A percentile compares a stretch with the other conserved stretches of the same genome.
Conservation (phyloP, 2,888 invertebrate genomes). For the Sesia apiformis region DNA sequence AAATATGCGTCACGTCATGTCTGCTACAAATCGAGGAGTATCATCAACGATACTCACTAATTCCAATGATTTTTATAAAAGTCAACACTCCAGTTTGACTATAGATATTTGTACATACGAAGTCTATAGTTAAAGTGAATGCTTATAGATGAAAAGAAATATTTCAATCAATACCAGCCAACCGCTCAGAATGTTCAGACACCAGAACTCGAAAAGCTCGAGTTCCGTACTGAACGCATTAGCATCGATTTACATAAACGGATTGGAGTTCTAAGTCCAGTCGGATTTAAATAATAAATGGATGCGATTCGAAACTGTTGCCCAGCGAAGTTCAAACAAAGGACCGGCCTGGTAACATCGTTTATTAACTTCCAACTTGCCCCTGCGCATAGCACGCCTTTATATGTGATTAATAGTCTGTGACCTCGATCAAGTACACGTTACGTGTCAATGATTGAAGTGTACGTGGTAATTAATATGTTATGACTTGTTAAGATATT, state of each 20-base stretch:
- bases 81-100: too few species aligned
- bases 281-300: slow-evolving; percentile 54
- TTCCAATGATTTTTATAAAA: too few species aligned
- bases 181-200: neutral
- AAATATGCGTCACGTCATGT: too few species aligned
- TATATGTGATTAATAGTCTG: slow-evolving; percentile 45
- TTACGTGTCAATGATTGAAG: neutral
- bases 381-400: slow-evolving; percentile 16
- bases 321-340: slow-evolving; percentile 13
- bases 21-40: too few species aligned
- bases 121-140: too few species aligned
- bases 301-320: slow-evolving; percentile 23
- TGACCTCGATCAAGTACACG: slow-evolving; percentile 23
- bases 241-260: slow-evolving; percentile 58
- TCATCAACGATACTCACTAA: too few species aligned
- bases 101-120: too few species aligned
- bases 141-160: too few species aligned
- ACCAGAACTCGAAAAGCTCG: neutral
- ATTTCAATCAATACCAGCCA: too few species aligned
- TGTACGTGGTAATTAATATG: neutral
- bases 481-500: too few species aligned
- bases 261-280: slow-evolving; percentile 46
- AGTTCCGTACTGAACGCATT: slow-evolving; percentile 31
- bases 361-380: slow-evolving; percentile 36
- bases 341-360: slow-evolving; percentile 24